Evolutionary conservation across 1,140 invertebrate genomes (phyloP).

Genomic region (Tigriopus japonicus): DNA sequence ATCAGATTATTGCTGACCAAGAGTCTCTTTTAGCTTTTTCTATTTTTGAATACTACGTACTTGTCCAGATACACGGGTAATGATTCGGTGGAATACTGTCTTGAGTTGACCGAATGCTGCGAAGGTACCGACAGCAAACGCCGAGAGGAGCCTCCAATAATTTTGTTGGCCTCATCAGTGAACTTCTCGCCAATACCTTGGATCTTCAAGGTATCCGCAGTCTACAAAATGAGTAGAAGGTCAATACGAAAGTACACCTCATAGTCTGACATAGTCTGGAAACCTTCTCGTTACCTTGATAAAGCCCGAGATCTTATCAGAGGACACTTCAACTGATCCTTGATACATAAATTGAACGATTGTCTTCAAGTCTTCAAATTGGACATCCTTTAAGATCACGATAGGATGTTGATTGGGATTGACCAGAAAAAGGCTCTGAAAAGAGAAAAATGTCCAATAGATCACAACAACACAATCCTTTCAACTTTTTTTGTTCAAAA

Average conservation of each 20-base stretch:
- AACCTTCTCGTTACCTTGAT: slow-evolving; percentile 14
- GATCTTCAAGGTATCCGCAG: slow-evolving; percentile 13
- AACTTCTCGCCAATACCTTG: slow-evolving; percentile 12
- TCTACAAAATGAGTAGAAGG: slow-evolving; percentile 1
- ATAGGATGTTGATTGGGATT: slow-evolving; percentile 68
- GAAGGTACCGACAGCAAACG: slow-evolving; percentile 8
- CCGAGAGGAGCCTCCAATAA: background rate
- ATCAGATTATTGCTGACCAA: too few species aligned
- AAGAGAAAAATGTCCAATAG: background rate
- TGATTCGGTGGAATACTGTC: slow-evolving; percentile 10
- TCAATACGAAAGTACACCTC: too few species aligned
- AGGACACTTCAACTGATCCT: slow-evolving; percentile 29
- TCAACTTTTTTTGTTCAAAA: too few species aligned
- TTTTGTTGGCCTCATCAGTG: background rate
- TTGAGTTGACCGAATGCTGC: slow-evolving; percentile 1
- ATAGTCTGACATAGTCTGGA: background rate
- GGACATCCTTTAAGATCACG: slow-evolving; percentile 63
- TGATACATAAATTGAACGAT: slow-evolving; percentile 67
- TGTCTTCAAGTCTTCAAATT: slow-evolving; percentile 54
- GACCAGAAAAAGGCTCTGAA: background rate
- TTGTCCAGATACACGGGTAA: slow-evolving; percentile 10
- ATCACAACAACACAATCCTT: too few species aligned
- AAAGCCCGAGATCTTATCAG: slow-evolving; percentile 23
- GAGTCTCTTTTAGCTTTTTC: background rate
- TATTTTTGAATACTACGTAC: background rate